Percentiles rank a stretch among this genome's conserved stretches.
These are phyloP conservation scores for Myrmecophaga tridactyla DNA, from an alignment of 2,113 vertebrate genomes.

Conservation along the genomic window DNA sequence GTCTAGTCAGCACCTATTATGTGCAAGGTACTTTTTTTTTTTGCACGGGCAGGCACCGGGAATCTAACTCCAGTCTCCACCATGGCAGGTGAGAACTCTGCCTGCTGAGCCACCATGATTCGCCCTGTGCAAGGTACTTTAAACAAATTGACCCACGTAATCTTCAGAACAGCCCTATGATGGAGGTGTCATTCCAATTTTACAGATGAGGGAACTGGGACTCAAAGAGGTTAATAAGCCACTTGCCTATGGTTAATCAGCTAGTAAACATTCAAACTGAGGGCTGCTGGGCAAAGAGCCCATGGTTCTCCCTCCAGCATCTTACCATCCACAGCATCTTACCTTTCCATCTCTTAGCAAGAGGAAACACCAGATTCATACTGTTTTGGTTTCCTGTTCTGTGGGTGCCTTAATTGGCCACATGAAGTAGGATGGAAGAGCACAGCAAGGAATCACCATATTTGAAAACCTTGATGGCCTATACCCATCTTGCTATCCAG, in stretches of 20 bases:
- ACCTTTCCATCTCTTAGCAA: slow-evolving; percentile 35
- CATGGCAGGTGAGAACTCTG: no score
- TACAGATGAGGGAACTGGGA: slow-evolving; percentile 64
- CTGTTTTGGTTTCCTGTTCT: background rate
- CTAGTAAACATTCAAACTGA: background rate
- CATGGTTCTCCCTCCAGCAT: background rate
- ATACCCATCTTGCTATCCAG: background rate
- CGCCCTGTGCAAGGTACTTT: background rate
- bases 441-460: background rate
- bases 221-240: slow-evolving; percentile 7
- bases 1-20: background rate
- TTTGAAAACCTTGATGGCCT: background rate
- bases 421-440: background rate
- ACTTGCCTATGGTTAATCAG: background rate
- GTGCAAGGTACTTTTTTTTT: background rate
- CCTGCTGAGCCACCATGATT: no score
- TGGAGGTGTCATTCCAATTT: background rate
- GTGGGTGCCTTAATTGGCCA: background rate
- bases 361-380: background rate
- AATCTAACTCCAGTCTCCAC: no score
- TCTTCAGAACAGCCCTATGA: background rate
- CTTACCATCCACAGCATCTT: background rate
- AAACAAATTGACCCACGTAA: background rate
- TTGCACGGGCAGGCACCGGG: no score
- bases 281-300: background rate